These are phyloP conservation scores for Tragelaphus eurycerus DNA, from an alignment of 2,797 vertebrate genomes.

Conservation along the genomic window DNA sequence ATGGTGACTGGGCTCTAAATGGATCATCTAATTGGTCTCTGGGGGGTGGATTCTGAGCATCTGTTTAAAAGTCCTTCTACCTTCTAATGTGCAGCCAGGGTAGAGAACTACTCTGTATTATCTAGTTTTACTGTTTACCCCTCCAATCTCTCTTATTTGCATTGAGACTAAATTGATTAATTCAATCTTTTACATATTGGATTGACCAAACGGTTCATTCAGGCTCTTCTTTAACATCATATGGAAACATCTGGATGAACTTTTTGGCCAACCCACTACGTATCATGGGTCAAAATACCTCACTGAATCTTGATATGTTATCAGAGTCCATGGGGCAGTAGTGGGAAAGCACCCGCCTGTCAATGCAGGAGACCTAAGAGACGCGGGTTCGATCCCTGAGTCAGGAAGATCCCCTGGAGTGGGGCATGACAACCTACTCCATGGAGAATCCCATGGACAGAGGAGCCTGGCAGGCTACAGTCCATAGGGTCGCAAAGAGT, in stretches of 20 bases:
- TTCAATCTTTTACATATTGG: neutral
- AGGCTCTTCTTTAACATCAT: neutral
- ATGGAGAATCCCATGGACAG: neutral
- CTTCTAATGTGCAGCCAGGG: neutral
- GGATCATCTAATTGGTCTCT: neutral
- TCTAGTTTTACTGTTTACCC: neutral
- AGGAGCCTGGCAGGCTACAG: neutral
- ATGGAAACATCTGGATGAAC: neutral
- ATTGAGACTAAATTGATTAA: neutral
- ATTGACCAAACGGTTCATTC: neutral
- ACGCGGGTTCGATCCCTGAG: accelerated
- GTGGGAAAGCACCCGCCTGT: neutral
- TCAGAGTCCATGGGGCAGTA: neutral
- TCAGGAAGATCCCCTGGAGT: neutral
- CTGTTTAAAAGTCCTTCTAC: neutral
- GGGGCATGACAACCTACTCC: neutral
- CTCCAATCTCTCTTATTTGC: neutral
- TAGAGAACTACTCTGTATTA: neutral
- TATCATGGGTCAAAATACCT: neutral
- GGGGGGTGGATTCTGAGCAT: neutral
- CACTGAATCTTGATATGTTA: neutral
- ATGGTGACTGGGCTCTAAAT: neutral
- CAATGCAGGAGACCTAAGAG: neutral
- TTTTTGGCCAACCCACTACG: neutral
- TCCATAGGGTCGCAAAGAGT: neutral